These are phyloP conservation scores for Todiramphus chloris DNA, from an alignment of 2,113 vertebrate species.

Conservation along the genomic window DNA sequence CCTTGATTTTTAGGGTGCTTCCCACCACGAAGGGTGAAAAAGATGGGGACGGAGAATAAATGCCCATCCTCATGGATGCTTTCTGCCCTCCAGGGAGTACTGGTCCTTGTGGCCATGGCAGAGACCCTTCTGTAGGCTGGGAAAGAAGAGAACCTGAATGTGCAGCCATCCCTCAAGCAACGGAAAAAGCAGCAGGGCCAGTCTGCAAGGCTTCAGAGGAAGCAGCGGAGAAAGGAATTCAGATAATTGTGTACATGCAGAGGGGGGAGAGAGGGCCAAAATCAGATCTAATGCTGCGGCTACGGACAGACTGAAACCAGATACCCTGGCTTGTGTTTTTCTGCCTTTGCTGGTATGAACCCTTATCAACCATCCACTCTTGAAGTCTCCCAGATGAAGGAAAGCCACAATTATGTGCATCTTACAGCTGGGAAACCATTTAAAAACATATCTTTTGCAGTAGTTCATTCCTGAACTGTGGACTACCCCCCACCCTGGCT, in stretches of 20 bases:
- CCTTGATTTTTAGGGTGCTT: background rate
- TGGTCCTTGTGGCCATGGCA: background rate
- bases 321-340: background rate
- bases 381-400: constrained; percentile 4
- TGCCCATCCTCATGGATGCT: background rate
- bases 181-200: background rate
- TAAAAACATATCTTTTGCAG: background rate
- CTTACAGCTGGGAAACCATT: background rate
- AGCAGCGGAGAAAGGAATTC: background rate
- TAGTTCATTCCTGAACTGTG: background rate
- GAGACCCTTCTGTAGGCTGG: background rate
- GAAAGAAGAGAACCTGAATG: background rate
- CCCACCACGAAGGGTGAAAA: background rate
- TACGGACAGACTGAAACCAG: constrained; percentile 27
- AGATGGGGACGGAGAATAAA: background rate
- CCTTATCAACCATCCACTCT: background rate
- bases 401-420: background rate
- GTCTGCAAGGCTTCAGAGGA: background rate
- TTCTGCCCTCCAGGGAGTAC: background rate
- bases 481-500: background rate
- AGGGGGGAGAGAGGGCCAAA: background rate
- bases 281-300: background rate
- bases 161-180: background rate
- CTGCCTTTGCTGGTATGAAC: background rate
- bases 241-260: background rate